These are phyloP conservation scores for Zaprionus nigranus DNA, from an alignment of 1,140 invertebrate genomes.

Conservation along the genomic window DNA sequence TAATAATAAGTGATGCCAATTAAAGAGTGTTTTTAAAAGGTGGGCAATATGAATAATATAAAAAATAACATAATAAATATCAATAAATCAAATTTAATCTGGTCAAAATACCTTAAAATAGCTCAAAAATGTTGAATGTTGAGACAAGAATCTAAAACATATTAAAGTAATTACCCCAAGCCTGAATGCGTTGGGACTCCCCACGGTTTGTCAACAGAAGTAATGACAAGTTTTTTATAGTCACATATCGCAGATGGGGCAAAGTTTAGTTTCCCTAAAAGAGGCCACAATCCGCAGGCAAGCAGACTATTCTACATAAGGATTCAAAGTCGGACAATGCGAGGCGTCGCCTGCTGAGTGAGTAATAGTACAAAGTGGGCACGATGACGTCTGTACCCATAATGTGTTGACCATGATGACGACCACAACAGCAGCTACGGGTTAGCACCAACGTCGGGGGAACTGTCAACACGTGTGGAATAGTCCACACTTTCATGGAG, in stretches of 20 bases:
- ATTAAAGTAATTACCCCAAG: not conserved
- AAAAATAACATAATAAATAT: no score
- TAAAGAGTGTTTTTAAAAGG: no score
- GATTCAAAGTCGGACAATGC: not conserved
- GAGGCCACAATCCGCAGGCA: conserved; percentile 34
- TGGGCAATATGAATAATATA: no score
- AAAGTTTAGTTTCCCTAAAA: conserved; percentile 19
- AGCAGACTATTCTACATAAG: conserved; percentile 4
- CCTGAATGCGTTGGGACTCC: not conserved
- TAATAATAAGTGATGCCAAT: no score
- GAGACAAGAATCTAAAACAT: no score
- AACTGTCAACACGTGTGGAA: conserved; percentile 9
- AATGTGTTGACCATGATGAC: conserved; percentile 30
- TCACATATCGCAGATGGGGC: not conserved
- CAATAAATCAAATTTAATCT: no score
- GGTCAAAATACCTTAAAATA: no score
- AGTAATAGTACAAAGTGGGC: not conserved
- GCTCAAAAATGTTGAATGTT: no score
- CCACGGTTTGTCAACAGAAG: not conserved
- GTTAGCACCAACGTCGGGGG: conserved; percentile 1
- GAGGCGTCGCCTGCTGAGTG: not conserved
- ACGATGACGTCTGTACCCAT: conserved; percentile 22
- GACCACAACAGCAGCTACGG: conserved; percentile 18
- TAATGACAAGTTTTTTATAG: not conserved
- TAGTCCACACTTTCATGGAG: conserved; percentile 4